A percentile compares a stretch with the other conserved stretches of the same genome.
These are phyloP conservation scores for Orcinus orca DNA, from an alignment of 2,113 vertebrate genomes.

Conservation along the genomic window DNA sequence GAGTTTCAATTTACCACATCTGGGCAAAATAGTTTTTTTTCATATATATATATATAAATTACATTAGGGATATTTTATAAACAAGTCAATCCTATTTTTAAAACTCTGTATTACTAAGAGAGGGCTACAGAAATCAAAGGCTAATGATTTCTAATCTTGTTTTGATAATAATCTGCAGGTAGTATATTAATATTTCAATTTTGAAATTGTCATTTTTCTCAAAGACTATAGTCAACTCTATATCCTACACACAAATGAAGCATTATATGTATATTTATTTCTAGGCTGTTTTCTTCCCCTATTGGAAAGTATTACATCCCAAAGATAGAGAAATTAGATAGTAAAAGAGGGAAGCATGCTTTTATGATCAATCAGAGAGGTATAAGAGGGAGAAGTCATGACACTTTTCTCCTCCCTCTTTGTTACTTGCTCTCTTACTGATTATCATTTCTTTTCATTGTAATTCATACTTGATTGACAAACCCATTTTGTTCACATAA, in stretches of 20 bases:
- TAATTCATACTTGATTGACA: neutral
- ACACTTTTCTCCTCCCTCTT: neutral
- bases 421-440: neutral
- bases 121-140: neutral
- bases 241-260: neutral
- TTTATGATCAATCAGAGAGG: neutral
- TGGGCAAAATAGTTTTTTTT: neutral
- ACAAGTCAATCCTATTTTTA: neutral
- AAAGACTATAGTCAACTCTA: constrained; percentile 14
- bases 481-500: neutral
- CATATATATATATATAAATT: neutral
- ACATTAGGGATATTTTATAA: neutral
- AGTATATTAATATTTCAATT: neutral
- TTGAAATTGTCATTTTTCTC: neutral
- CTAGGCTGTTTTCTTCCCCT: neutral
- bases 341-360: neutral
- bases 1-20: neutral
- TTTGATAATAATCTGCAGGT: neutral
- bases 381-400: neutral
- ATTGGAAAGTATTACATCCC: neutral
- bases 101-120: neutral
- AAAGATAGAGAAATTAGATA: neutral
- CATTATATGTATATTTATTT: neutral
- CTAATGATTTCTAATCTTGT: neutral
- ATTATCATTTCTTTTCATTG: neutral